phyloP scores from a whole-genome alignment of 2,888 invertebrate species.

The Ditula angustiorana region DNA sequence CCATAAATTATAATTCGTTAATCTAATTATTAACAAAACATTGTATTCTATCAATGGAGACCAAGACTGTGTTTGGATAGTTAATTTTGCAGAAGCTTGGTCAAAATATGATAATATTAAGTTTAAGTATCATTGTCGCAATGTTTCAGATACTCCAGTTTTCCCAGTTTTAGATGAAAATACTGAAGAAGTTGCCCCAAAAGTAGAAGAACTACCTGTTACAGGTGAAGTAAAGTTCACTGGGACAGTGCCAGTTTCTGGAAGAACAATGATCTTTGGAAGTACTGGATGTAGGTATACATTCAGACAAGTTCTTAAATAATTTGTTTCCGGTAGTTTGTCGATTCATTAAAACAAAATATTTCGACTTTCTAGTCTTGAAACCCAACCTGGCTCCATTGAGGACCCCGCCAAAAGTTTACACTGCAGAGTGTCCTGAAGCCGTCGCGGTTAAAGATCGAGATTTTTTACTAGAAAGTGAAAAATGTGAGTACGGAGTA shows the following conservation, averaged over 20 bases:
- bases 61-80: too few relatives aligned
- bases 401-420: neutral
- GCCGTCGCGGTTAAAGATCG: neutral
- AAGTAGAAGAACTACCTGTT: neutral
- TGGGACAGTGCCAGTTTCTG: neutral
- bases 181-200: neutral
- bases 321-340: too few relatives aligned
- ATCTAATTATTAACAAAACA: too few relatives aligned
- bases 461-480: too few relatives aligned
- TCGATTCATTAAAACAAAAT: too few relatives aligned
- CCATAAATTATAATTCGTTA: too few relatives aligned
- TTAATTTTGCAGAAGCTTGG: too few relatives aligned
- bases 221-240: neutral
- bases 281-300: slow-evolving; percentile 3
- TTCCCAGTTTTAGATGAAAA: neutral
- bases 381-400: neutral
- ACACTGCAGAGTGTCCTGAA: neutral
- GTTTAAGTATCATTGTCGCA: neutral
- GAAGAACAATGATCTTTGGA: neutral
- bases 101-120: too few relatives aligned
- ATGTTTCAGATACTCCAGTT: neutral
- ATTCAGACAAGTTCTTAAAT: too few relatives aligned
- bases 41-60: too few relatives aligned
- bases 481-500: too few relatives aligned
- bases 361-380: neutral